These are phyloP conservation scores for Leistus spinibarbis DNA, from an alignment of 2,888 invertebrate genomes.

Conservation along the genomic window DNA sequence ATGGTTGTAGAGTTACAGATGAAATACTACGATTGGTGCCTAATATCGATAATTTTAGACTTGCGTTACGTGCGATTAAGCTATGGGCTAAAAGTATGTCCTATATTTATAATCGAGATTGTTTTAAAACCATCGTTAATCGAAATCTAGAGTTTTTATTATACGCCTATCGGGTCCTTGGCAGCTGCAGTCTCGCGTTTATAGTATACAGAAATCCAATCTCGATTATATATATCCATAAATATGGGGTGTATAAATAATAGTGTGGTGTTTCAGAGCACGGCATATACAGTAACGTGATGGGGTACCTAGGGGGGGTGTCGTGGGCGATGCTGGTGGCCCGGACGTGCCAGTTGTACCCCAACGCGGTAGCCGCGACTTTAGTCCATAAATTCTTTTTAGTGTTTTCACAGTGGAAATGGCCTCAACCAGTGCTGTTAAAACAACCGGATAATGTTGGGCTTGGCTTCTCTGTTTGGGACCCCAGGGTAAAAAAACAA, in stretches of 20 bases:
- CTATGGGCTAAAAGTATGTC: conserved; percentile 95
- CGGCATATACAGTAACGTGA: conserved; percentile 97
- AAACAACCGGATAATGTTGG: conserved; percentile 90
- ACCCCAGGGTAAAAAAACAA: conserved; percentile 77
- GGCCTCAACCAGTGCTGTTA: conserved; percentile 97
- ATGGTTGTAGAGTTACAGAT: conserved; percentile 98
- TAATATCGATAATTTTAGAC: conserved; percentile 90
- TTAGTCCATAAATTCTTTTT: conserved; percentile 98
- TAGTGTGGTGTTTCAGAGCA: conserved; percentile 66
- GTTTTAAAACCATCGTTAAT: too few species aligned
- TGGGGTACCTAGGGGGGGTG: conserved; percentile 97
- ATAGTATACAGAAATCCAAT: too few species aligned
- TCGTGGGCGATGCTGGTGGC: conserved; percentile 99
- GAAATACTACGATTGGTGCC: conserved; percentile 96
- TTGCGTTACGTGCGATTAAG: conserved; percentile 93
- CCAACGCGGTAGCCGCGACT: conserved; percentile 93
- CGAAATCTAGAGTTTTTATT: too few species aligned
- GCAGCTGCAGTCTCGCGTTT: too few species aligned
- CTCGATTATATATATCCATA: too few species aligned
- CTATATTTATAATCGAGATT: conserved; percentile 3
- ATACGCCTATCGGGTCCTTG: too few species aligned
- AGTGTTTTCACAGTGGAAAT: conserved; percentile 97
- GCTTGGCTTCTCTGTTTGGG: conserved; percentile 94
- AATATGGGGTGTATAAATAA: background rate
- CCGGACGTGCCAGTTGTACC: conserved; percentile 96